These are phyloP conservation scores for Macroramphosus scolopax DNA, from an alignment of 2,797 vertebrate species.

Conservation along the genomic window DNA sequence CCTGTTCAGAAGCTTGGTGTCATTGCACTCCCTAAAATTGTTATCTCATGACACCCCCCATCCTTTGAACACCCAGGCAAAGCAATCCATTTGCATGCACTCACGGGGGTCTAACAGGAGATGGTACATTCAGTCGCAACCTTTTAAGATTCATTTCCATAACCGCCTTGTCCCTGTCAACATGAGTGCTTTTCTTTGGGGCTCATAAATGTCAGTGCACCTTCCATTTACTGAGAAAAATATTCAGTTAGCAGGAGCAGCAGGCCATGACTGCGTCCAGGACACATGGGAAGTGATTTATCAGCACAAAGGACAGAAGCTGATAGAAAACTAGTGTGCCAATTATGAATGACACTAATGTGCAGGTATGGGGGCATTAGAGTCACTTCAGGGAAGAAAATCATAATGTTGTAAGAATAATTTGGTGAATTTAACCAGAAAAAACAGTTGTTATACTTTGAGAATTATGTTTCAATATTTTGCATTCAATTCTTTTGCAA, in stretches of 20 bases:
- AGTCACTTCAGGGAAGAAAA: not conserved
- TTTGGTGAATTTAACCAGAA: not conserved
- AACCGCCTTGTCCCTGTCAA: constrained; percentile 38
- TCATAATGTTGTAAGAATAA: not conserved
- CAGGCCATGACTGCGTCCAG: constrained; percentile 4
- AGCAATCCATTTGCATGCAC: constrained; percentile 53
- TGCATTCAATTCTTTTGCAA: no score
- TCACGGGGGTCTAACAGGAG: constrained; percentile 33
- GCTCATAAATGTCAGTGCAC: constrained; percentile 33
- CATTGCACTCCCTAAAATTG: no score
- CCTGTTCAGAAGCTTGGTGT: no score
- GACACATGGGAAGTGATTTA: not conserved
- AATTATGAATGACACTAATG: no score
- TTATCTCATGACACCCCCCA: no score
- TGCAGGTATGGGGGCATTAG: no score
- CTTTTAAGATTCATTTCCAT: constrained; percentile 64
- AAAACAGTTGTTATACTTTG: not conserved
- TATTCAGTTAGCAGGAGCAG: constrained; percentile 3
- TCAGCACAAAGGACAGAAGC: constrained; percentile 10
- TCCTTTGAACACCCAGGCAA: constrained; percentile 46
- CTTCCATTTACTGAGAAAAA: constrained; percentile 15
- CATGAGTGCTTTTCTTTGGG: constrained; percentile 32
- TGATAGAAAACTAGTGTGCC: no score
- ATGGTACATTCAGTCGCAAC: constrained; percentile 32
- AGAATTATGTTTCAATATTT: no score